Percentiles rank a stretch among this genome's conserved stretches.
These are phyloP conservation scores for Ochropleura leucogaster DNA, from an alignment of 2,888 invertebrate genomes.

Conservation along the genomic window DNA sequence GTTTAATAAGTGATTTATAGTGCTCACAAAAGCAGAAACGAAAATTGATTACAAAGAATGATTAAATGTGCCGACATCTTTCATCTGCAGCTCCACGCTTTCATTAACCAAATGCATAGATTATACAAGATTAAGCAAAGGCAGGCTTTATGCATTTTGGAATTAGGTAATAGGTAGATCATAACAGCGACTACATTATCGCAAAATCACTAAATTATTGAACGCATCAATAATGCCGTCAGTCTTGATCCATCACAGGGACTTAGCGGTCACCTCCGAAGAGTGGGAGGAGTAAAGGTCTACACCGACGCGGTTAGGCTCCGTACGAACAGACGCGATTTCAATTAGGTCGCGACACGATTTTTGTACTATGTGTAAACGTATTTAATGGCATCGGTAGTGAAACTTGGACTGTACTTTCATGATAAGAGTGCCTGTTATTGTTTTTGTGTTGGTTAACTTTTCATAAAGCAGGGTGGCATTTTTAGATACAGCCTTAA, in stretches of 20 bases:
- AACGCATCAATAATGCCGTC: constrained; percentile 29
- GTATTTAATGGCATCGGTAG: not conserved
- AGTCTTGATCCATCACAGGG: constrained; percentile 17
- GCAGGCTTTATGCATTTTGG: no score
- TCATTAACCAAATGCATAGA: not conserved
- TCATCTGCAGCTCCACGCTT: not conserved
- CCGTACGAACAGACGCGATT: not conserved
- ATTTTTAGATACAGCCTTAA: not conserved
- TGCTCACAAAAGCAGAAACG: not conserved
- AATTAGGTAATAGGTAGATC: no score
- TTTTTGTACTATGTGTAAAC: not conserved
- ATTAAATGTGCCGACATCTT: not conserved
- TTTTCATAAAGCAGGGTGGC: not conserved
- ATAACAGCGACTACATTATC: not conserved
- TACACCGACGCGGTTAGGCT: not conserved
- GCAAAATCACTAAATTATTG: constrained; percentile 24
- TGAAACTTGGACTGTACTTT: not conserved
- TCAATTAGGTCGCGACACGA: not conserved
- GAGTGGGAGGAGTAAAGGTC: constrained; percentile 20
- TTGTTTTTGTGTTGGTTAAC: not conserved
- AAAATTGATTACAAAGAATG: not conserved
- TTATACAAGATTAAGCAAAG: not conserved
- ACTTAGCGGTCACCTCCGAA: constrained; percentile 19
- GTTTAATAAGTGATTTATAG: not conserved
- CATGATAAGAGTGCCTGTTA: not conserved